Conservation (phyloP, 1,140 invertebrate genomes). For the Chlorops oryzae region DNA sequence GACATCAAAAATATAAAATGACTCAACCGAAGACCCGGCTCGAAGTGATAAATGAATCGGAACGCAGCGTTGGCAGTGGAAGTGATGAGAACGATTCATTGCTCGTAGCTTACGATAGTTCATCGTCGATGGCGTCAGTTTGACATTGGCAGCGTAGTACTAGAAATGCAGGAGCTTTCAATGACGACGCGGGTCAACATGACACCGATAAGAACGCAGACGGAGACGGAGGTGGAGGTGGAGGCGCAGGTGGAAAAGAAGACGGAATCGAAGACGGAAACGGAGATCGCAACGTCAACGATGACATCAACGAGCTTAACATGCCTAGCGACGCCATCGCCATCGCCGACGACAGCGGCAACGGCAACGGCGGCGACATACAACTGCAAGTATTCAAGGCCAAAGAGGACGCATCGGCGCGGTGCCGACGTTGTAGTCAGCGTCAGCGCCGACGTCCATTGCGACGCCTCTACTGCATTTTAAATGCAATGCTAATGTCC, state of each 20-base stretch:
- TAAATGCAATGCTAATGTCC: slow-evolving; percentile 39
- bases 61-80: slow-evolving; percentile 42
- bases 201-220: slow-evolving; percentile 1
- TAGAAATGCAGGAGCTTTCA: slow-evolving; percentile 31
- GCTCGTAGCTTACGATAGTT: slow-evolving; percentile 48
- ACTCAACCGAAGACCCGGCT: slow-evolving; percentile 37
- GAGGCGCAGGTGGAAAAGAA: slow-evolving; percentile 2
- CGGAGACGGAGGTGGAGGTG: slow-evolving; percentile 7
- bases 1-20: slow-evolving; percentile 46
- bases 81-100: slow-evolving; percentile 48
- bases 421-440: slow-evolving; percentile 16
- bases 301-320: slow-evolving; percentile 3
- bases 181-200: slow-evolving; percentile 11
- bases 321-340: slow-evolving; percentile 8
- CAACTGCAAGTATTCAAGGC: background rate
- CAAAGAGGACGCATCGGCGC: background rate
- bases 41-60: slow-evolving; percentile 44
- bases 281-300: background rate
- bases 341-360: slow-evolving; percentile 11
- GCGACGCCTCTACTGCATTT: slow-evolving; percentile 46
- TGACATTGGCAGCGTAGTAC: slow-evolving; percentile 46
- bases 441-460: slow-evolving; percentile 40
- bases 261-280: no score
- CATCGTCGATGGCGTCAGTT: slow-evolving; percentile 46
- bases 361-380: slow-evolving; percentile 14